Conservation (phyloP, 2,113 vertebrate genomes). For the Oreamnos americanus region DNA sequence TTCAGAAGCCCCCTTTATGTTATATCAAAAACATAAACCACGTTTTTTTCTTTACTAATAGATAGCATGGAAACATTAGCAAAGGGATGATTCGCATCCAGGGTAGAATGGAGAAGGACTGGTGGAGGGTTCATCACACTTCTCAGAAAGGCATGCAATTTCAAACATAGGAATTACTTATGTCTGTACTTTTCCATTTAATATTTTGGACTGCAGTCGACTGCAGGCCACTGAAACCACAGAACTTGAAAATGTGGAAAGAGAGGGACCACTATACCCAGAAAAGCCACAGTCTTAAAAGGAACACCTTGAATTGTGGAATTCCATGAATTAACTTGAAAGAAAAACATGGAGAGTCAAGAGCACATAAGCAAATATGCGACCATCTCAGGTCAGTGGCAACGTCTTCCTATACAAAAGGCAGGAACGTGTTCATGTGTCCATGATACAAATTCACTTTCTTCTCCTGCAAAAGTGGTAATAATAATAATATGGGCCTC, state of each 20-base stretch:
- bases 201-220: background rate
- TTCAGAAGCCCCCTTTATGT: background rate
- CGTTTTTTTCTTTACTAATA: background rate
- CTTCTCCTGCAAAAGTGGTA: background rate
- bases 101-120: background rate
- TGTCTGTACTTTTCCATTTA: background rate
- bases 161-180: background rate
- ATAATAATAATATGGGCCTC: constrained; percentile 18
- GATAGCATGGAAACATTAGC: background rate
- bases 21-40: background rate
- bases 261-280: background rate
- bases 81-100: background rate
- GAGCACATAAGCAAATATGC: background rate
- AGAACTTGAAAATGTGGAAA: background rate
- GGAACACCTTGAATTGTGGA: background rate
- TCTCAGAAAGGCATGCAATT: background rate
- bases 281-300: background rate
- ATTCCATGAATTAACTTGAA: background rate
- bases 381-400: background rate
- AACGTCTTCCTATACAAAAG: background rate
- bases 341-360: background rate
- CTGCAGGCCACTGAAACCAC: background rate
- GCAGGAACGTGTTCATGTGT: background rate
- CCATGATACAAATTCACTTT: background rate
- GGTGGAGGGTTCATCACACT: background rate